A percentile compares a stretch with the other conserved stretches of the same genome.
Evolutionary conservation across 1,140 invertebrate species (phyloP).

Genomic region (Hesperophylax magnus): DNA sequence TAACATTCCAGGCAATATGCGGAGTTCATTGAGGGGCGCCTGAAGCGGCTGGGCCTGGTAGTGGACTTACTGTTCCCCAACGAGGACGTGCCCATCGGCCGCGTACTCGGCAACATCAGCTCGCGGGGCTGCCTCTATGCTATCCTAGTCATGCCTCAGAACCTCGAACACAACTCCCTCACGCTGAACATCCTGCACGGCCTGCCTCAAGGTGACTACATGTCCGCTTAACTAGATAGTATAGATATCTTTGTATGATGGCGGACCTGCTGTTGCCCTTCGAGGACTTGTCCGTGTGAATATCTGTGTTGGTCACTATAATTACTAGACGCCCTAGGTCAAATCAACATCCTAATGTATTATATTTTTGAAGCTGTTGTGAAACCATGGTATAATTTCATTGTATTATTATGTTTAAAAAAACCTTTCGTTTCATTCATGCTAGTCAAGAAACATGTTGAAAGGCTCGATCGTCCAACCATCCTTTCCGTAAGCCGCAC

Average conservation of each 20-base stretch:
- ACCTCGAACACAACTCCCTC: conserved; percentile 87
- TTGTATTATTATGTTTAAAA: too few relatives aligned
- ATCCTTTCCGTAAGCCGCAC: too few relatives aligned
- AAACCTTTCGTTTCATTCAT: too few relatives aligned
- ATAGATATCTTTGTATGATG: conserved; percentile 56
- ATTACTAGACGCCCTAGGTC: too few relatives aligned
- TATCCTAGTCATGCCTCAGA: conserved; percentile 87
- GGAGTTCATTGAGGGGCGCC: conserved; percentile 87
- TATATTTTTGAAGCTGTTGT: too few relatives aligned
- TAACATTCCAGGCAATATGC: conserved; percentile 83
- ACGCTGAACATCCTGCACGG: conserved; percentile 94
- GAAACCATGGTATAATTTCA: too few relatives aligned
- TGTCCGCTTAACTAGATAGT: background rate
- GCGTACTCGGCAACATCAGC: conserved; percentile 89
- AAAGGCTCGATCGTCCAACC: too few relatives aligned
- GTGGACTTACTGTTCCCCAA: conserved; percentile 93
- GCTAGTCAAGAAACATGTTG: too few relatives aligned
- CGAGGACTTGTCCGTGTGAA: conserved; percentile 83
- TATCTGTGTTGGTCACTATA: too few relatives aligned
- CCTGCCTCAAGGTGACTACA: conserved; percentile 82
- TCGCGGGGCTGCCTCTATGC: conserved; percentile 89
- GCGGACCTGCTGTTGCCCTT: conserved; percentile 93
- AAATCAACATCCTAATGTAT: too few relatives aligned
- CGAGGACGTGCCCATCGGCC: conserved; percentile 84
- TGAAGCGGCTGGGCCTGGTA: conserved; percentile 84